phyloP scores from a whole-genome alignment of 2,888 invertebrate species.

The Stratiomys singularior region DNA sequence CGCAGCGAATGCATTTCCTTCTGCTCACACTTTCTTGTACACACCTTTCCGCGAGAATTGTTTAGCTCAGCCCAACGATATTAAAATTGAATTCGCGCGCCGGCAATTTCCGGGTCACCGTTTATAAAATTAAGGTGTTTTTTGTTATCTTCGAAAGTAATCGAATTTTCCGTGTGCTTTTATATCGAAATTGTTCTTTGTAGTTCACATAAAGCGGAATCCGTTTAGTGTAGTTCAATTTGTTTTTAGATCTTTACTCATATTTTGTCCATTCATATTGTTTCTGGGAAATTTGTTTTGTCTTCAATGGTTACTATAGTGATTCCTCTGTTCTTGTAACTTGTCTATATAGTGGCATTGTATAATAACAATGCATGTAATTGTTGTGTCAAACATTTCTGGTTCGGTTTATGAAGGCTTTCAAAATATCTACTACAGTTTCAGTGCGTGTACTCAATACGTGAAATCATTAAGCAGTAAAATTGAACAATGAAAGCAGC shows the following conservation, averaged over 20 bases:
- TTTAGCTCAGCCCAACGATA: background rate
- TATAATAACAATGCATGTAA: background rate
- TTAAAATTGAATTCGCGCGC: constrained; percentile 20
- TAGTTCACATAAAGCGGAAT: too few species aligned
- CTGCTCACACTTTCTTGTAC: constrained; percentile 3
- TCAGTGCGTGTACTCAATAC: too few species aligned
- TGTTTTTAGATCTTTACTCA: background rate
- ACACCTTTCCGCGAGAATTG: background rate
- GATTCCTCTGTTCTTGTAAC: background rate
- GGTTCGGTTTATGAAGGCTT: too few species aligned
- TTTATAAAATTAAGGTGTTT: constrained; percentile 41
- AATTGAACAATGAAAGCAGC: too few species aligned
- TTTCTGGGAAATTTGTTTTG: background rate
- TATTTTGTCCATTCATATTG: background rate
- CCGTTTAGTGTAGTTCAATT: background rate
- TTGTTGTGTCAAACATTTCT: too few species aligned
- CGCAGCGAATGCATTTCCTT: constrained; percentile 24
- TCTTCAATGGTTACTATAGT: background rate
- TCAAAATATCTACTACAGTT: too few species aligned
- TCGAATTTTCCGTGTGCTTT: background rate
- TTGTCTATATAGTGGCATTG: background rate
- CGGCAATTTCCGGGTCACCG: constrained; percentile 39
- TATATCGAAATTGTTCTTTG: background rate
- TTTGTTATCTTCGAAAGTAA: background rate
- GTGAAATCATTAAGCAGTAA: too few species aligned